Percentiles rank a stretch among this genome's conserved stretches.
Conservation (phyloP, 2,113 vertebrate genomes). For the Carollia perspicillata region DNA sequence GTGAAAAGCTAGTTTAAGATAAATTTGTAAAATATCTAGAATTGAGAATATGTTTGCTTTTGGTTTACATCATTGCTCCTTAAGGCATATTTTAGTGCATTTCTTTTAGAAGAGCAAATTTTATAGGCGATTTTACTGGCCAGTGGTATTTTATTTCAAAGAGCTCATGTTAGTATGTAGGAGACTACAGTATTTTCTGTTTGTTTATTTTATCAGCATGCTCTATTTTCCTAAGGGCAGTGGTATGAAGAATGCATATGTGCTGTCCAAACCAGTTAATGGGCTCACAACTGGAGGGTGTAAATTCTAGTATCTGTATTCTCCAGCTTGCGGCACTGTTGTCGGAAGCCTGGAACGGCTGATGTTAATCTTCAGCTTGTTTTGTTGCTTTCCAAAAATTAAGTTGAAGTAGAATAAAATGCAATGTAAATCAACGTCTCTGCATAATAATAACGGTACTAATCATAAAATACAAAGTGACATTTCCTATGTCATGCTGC, state of each 20-base stretch:
- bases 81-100: background rate
- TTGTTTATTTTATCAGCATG: background rate
- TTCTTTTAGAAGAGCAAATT: background rate
- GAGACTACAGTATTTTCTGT: background rate
- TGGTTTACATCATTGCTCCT: background rate
- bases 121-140: background rate
- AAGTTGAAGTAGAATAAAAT: slow-evolving; percentile 69
- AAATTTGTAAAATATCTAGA: background rate
- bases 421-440: slow-evolving; percentile 67
- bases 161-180: background rate
- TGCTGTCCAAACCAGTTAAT: slow-evolving; percentile 73
- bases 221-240: slow-evolving; percentile 65
- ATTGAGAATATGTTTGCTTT: background rate
- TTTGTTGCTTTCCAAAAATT: slow-evolving; percentile 79
- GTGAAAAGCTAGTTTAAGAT: slow-evolving; percentile 6
- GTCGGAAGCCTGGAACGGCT: slow-evolving; percentile 78
- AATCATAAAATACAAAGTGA: slow-evolving; percentile 38
- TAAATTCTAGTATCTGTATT: slow-evolving; percentile 80
- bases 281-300: slow-evolving; percentile 72
- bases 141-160: slow-evolving; percentile 2
- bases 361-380: slow-evolving; percentile 79
- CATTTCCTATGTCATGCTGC: background rate
- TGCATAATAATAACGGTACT: slow-evolving; percentile 64
- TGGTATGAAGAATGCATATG: slow-evolving; percentile 67
- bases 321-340: slow-evolving; percentile 76